Evolutionary conservation across 1,140 invertebrate genomes (phyloP).

Genomic region (Brachionus plicatilis): DNA sequence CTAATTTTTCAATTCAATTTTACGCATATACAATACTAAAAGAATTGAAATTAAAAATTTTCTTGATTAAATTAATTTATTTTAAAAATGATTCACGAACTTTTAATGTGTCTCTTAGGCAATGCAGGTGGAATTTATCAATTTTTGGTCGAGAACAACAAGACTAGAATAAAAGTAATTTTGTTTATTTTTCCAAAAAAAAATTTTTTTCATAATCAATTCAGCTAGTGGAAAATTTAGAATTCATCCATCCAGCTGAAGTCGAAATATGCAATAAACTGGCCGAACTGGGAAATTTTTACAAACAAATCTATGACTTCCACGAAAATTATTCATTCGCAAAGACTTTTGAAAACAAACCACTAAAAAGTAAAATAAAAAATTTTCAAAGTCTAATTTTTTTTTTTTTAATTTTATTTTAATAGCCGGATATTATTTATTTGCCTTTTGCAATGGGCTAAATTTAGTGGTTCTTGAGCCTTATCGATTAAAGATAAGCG

Average conservation of each 20-base stretch:
- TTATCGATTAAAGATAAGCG: neutral
- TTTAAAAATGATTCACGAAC: conserved; percentile 29
- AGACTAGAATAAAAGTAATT: conserved; percentile 4
- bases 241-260: conserved; percentile 38
- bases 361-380: neutral
- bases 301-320: conserved; percentile 1
- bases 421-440: conserved; percentile 18
- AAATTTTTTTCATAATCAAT: neutral
- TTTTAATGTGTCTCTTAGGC: conserved; percentile 17
- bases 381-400: neutral
- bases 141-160: neutral
- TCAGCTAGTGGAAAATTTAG: conserved; percentile 29
- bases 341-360: neutral
- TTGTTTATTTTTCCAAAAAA: neutral
- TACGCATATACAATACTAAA: neutral
- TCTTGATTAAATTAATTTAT: neutral
- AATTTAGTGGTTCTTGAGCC: neutral
- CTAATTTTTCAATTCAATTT: neutral
- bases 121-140: conserved; percentile 26
- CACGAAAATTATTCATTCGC: conserved; percentile 11
- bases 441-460: conserved; percentile 7
- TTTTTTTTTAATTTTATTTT: neutral
- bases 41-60: neutral
- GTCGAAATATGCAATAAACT: conserved; percentile 36
- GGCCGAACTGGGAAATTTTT: conserved; percentile 9